Evolutionary conservation across 2,113 vertebrate genomes (phyloP), one percentile per base, ranked within the genome.

Genomic region (Callospermophilus lateralis): DNA sequence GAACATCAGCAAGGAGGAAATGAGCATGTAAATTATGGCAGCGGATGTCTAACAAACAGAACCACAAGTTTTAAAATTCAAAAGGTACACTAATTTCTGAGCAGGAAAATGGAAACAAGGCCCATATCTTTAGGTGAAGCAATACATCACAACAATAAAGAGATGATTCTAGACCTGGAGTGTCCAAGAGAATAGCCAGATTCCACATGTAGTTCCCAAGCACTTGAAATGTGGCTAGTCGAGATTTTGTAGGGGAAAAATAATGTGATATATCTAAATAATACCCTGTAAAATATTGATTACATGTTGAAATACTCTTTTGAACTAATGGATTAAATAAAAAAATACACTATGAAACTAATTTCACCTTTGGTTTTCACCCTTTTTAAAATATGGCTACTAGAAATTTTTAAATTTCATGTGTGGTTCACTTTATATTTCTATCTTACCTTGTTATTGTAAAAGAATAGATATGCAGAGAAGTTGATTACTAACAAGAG

Each of bases 171-270:
- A 80, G 32, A 37, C 73, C 67, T 58, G 32, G 2, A 0, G 13
- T 74, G 15, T n/a, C 19, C 5, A 19, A 10, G 24, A n/a, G 28
- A 32, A 48, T 55, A 67, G n/a, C 45, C 37, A 39, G 22, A 4
- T 16, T 45, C 16, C 30, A 58, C 13, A 3, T 8, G n/a, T 24
- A 42, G 22, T 37, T 34, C 1, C 4, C 0, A 1, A 37, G 24
- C 24, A 3, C 24, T 1, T 63, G 61, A 72, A 16, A 72, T 45
- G 42, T 53, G 55, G 61, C 34, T n/a, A 22, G 42, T 37, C 4
- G 3, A 86, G 86, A 1, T 19, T 94, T 39, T 67, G 37, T 15
- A 32, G 39, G 7, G 86, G 13, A 42, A 89, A 78, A 67, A 39
- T 11, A 73, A 79, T 22, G 16, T 65, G 53, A 26, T 53, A 15